These are phyloP conservation scores for Hirudinaria manillensis DNA, from an alignment of 2,888 invertebrate species.

Conservation along the genomic window DNA sequence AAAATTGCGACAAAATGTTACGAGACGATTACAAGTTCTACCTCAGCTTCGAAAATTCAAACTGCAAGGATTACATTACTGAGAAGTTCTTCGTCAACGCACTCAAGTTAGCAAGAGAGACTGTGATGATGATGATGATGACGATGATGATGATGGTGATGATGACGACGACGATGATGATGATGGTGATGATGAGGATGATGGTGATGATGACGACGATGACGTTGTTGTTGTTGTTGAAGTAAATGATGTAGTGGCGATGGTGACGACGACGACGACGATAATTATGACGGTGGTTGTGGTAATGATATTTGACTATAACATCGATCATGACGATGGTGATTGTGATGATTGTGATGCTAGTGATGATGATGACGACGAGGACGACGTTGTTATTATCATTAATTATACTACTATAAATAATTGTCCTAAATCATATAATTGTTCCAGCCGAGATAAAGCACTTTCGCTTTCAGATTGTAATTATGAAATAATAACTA, in stretches of 20 bases:
- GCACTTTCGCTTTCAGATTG: too few species aligned
- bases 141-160: not conserved
- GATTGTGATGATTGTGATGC: constrained; percentile 2
- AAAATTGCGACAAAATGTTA: constrained; percentile 29
- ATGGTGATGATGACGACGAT: too few species aligned
- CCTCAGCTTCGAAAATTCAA: constrained; percentile 41
- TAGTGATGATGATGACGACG: not conserved
- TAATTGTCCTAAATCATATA: too few species aligned
- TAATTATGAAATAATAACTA: too few species aligned
- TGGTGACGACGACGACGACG: too few species aligned
- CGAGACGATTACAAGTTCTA: constrained; percentile 38
- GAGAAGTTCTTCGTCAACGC: constrained; percentile 40
- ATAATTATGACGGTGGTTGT: too few species aligned
- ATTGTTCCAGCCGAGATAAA: too few species aligned
- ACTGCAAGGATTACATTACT: constrained; percentile 41
- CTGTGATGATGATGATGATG: constrained; percentile 1
- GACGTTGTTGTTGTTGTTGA: too few species aligned
- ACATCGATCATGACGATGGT: not conserved
- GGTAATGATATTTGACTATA: too few species aligned
- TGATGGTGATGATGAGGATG: not conserved
- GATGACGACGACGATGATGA: not conserved
- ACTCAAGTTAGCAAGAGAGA: constrained; percentile 19
- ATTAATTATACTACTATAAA: too few species aligned
- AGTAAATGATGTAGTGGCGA: too few species aligned
- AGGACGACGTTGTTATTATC: too few species aligned